Evolutionary conservation across 2,113 vertebrate genomes (phyloP), one percentile per base, ranked within the genome.

Genomic region (Lepisosteus osseus): DNA sequence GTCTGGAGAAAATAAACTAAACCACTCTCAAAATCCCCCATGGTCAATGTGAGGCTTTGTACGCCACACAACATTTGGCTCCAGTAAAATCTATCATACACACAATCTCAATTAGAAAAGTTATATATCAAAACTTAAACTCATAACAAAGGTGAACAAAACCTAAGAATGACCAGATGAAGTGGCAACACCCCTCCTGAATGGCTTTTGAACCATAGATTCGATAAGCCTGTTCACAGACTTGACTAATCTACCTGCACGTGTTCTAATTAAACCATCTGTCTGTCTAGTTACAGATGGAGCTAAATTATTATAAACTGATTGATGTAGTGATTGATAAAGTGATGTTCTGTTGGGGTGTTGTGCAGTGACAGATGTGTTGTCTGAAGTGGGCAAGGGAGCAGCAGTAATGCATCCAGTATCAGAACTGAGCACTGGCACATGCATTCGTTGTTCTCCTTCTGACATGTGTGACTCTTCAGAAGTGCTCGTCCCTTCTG

Each of bases 161-260:
- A 51, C 5, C 9, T 51, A 51, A 9, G 47, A 56, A 56, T 11
- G 40, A 12, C 29, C 67, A 56, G 56, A 57, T 13, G 41, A 15
- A 43, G 12, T 62, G 47, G 5, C 9, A 51, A 9, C 5, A 8
- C 59, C 51, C 42, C 17, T 61, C 15, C 12, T 2, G 45, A 62
- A 56, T 6, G 56, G 69, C 61, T 29, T 51, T 57, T 62, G 59
- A 70, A 29, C 43, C 69, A 51, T 51, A 9, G 57, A 70, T 41
- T 70, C 69, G 4, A 70, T 62, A 12, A 70, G 42, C 11, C 69
- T 51, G 42, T 62, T 70, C 7, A 70, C 59, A 6, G 69, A 29
- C 45, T 62, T 70, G 12, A 70, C 69, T 2, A 70, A n/a, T 51
- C 69, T 62, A 2, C 69, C 69, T 29, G 69, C 15, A 45, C 44